Evolutionary conservation across 2,888 invertebrate species (phyloP).

Genomic region (Drosophila mulleri): DNA sequence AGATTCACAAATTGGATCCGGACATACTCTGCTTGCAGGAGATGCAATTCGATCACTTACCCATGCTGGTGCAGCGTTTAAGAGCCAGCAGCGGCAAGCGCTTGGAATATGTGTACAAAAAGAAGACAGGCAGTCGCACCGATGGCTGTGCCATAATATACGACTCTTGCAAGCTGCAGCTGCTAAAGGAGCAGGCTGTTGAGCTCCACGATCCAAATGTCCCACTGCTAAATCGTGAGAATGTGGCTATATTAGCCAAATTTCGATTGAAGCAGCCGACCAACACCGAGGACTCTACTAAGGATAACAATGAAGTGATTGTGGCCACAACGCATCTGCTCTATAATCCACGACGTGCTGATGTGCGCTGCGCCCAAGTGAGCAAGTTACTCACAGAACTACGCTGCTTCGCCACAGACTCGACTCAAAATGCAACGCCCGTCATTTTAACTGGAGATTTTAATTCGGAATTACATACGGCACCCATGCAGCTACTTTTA

Average conservation of each 20-base stretch:
- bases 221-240: constrained; percentile 91
- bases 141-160: constrained; percentile 98
- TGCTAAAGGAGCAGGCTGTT: constrained; percentile 89
- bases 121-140: constrained; percentile 90
- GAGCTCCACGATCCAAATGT: constrained; percentile 86
- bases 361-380: constrained; percentile 95
- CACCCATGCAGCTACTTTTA: constrained; percentile 82
- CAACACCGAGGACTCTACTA: constrained; percentile 68
- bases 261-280: constrained; percentile 86
- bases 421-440: constrained; percentile 86
- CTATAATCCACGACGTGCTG: constrained; percentile 95
- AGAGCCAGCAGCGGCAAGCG: constrained; percentile 86
- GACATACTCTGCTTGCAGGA: constrained; percentile 90
- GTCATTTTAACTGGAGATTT: constrained; percentile 97
- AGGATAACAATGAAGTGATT: constrained; percentile 87
- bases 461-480: constrained; percentile 82
- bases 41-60: constrained; percentile 92
- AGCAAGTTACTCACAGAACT: constrained; percentile 94
- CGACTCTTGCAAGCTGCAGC: constrained; percentile 88
- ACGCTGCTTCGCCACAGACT: constrained; percentile 89
- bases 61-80: constrained; percentile 68
- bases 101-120: constrained; percentile 92
- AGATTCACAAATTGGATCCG: constrained; percentile 86
- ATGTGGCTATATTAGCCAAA: constrained; percentile 93
- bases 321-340: constrained; percentile 97